phyloP scores from a whole-genome alignment of 2,113 vertebrate species.

The Sorex araneus region DNA sequence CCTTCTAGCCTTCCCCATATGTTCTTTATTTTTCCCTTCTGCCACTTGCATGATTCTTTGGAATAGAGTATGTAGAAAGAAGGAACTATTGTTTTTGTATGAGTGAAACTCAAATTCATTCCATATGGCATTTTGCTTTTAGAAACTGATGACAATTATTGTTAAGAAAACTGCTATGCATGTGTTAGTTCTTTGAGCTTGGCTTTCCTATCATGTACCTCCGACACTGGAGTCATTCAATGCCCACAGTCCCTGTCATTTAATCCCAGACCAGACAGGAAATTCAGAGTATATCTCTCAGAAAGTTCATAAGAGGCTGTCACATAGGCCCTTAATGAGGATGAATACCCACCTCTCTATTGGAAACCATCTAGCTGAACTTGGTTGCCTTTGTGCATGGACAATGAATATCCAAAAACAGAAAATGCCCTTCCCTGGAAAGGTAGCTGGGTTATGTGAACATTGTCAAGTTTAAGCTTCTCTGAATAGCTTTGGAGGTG shows the following conservation, averaged over 20 bases:
- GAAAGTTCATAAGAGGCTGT: not conserved
- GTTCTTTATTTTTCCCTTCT: not conserved
- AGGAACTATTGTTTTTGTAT: not conserved
- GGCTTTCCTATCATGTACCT: not conserved
- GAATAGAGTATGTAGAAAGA: not conserved
- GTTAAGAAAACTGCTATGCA: not conserved
- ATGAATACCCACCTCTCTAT: fast-evolving
- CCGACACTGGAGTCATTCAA: not conserved
- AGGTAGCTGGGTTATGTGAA: not conserved
- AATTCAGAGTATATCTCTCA: too few species aligned
- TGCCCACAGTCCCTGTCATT: not conserved
- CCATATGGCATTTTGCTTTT: not conserved
- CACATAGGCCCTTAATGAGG: not conserved
- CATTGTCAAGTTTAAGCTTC: not conserved
- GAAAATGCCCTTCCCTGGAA: not conserved
- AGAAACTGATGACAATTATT: not conserved
- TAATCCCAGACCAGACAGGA: not conserved
- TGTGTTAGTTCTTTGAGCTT: not conserved
- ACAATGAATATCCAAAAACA: not conserved
- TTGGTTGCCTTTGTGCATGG: not conserved
- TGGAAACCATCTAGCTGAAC: not conserved
- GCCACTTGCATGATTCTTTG: not conserved
- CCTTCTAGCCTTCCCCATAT: not conserved
- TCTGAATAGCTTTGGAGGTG: not conserved
- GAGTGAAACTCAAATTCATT: not conserved